These are phyloP conservation scores for Synanceia verrucosa DNA, from an alignment of 2,797 vertebrate genomes.

Conservation along the genomic window DNA sequence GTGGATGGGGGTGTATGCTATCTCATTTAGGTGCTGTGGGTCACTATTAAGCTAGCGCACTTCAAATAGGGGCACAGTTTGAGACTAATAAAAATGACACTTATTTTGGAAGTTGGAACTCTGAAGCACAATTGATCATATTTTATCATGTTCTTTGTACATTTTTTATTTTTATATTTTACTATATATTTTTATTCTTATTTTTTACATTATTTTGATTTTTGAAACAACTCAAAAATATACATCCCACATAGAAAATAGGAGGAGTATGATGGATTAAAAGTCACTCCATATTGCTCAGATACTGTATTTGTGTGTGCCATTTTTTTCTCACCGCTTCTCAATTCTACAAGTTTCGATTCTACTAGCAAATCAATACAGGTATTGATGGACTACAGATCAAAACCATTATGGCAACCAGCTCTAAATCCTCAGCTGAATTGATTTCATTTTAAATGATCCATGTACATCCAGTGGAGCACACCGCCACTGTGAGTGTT, in stretches of 20 bases:
- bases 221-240: not conserved
- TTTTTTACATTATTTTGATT: no score
- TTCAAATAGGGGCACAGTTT: constrained; percentile 17
- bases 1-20: constrained; percentile 76
- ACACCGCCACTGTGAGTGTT: constrained; percentile 67
- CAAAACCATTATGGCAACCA: constrained; percentile 77
- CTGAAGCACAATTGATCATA: not conserved
- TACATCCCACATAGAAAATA: not conserved
- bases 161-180: not conserved
- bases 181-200: no score
- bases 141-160: not conserved
- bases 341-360: constrained; percentile 58
- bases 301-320: constrained; percentile 46
- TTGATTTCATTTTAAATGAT: constrained; percentile 84
- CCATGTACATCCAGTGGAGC: constrained; percentile 72
- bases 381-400: constrained; percentile 77
- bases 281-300: constrained; percentile 27
- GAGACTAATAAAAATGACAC: no score
- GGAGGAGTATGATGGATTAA: constrained; percentile 35
- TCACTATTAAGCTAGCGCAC: constrained; percentile 16
- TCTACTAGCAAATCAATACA: constrained; percentile 65
- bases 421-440: constrained; percentile 80
- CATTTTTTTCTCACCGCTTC: constrained; percentile 16
- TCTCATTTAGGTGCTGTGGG: constrained; percentile 65
- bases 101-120: no score